Percentiles rank a stretch among this genome's conserved stretches.
Conservation (phyloP, 2,797 vertebrate genomes). For the Sylvilagus floridanus region DNA sequence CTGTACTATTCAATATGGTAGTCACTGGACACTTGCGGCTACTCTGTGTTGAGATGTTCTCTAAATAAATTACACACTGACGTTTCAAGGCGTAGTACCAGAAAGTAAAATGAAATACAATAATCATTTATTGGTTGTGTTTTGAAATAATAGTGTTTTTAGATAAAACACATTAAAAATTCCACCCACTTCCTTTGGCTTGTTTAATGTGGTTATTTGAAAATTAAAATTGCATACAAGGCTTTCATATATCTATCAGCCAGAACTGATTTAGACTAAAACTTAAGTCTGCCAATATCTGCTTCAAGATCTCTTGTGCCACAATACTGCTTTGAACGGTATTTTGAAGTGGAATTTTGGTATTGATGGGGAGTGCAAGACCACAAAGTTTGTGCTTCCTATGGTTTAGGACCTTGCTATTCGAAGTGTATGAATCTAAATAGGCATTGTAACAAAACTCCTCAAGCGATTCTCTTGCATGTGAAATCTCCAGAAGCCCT, state of each 20-base stretch:
- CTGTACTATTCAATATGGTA: not conserved
- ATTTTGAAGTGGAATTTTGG: not conserved
- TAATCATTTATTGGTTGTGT: not conserved
- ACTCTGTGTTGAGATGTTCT: not conserved
- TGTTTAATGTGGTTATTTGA: slow-evolving; percentile 19
- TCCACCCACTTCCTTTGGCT: not conserved
- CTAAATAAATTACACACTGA: not conserved
- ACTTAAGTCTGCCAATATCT: not conserved
- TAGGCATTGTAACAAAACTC: not conserved
- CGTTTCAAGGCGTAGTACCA: not conserved
- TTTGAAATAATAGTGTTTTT: slow-evolving; percentile 49
- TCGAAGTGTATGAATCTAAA: not conserved
- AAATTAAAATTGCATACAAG: not conserved
- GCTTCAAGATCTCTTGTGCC: not conserved
- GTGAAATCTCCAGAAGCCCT: not conserved
- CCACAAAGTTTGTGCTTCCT: not conserved
- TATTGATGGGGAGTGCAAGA: not conserved
- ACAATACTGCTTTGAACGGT: not conserved
- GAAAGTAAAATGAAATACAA: not conserved
- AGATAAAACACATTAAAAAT: not conserved
- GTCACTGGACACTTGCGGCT: not conserved
- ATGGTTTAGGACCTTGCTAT: not conserved
- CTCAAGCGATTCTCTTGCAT: not conserved
- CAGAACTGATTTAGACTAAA: not conserved
- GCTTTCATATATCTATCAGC: not conserved